Conservation (phyloP, 2,113 vertebrate genomes). For the Apeltes quadracus region DNA sequence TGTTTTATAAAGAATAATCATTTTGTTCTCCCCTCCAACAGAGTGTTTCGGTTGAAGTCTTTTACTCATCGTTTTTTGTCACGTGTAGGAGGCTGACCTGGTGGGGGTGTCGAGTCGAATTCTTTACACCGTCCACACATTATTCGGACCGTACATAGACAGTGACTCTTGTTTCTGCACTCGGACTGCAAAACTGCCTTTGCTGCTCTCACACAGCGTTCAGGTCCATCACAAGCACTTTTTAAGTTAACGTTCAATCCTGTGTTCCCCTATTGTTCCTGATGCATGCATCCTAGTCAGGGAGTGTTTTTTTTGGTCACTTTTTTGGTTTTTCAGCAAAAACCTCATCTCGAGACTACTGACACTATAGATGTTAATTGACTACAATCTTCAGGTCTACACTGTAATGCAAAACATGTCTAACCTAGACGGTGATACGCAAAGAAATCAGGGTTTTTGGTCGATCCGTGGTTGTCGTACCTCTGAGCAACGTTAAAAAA, state of each 20-base stretch:
- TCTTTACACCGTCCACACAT: background rate
- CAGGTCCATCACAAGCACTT: slow-evolving; percentile 62
- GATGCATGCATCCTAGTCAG: slow-evolving; percentile 71
- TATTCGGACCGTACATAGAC: background rate
- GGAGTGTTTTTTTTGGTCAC: slow-evolving; percentile 36
- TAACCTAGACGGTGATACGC: slow-evolving; percentile 49
- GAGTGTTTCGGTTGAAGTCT: background rate
- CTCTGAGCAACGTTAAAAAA: slow-evolving; percentile 20
- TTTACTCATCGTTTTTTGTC: background rate
- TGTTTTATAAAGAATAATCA: slow-evolving; percentile 21
- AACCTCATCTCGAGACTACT: slow-evolving; percentile 24
- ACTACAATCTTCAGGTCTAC: slow-evolving; percentile 50
- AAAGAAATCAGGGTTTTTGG: slow-evolving; percentile 31
- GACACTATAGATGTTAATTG: slow-evolving; percentile 31
- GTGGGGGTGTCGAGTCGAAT: background rate
- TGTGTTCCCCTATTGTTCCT: slow-evolving; percentile 37
- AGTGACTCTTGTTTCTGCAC: slow-evolving; percentile 32
- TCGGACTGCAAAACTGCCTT: slow-evolving; percentile 62
- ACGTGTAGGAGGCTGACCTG: background rate
- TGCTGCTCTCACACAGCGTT: slow-evolving; percentile 49
- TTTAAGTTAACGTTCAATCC: slow-evolving; percentile 41
- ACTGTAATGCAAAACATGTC: slow-evolving; percentile 32
- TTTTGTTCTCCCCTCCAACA: background rate
- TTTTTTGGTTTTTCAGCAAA: slow-evolving; percentile 29
- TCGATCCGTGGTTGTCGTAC: slow-evolving; percentile 34